Evolutionary conservation across 2,797 vertebrate genomes (phyloP), one percentile per base, ranked within the genome.

Genomic region (Chloroceryle amazona): DNA sequence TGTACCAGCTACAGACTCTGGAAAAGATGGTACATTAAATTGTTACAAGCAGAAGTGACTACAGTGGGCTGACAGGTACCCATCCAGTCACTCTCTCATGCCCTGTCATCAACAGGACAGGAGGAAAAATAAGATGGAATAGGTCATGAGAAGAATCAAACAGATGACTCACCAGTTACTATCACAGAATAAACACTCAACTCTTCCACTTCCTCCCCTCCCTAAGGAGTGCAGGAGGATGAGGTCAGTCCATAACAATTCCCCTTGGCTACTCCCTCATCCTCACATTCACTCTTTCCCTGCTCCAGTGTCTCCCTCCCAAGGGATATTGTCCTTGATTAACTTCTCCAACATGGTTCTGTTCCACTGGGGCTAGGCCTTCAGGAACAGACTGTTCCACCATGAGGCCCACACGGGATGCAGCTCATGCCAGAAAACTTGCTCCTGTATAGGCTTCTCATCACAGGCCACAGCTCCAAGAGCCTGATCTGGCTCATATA

Each of bases 381-480:
- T 52, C 61, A 58, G 25, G 31, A 78, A 51, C 25, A 52, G 33
- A 47, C 6, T 23, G 28, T 13, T 58, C 42, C 15, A 29, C 28
- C 44, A 31, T 3, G 6, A 12, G n/a, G 42, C 35, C 12, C 35
- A 19, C 28, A 54, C 0, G 0, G 25, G n/a, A 26, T 5, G 4
- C 31, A 33, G 21, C 1, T 61, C 33, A 65, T 81, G 11, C 6
- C 10, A 33, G 39, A 51, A 85, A 66, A 74, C 5, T 10, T 39
- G 29, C 18, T 31, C 10, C 19, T 44, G 5, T 14, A 20, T 23
- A 3, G 37, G 29, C 4, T 57, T 19, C n/a, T 11, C 14, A 62
- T 25, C 10, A 15, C 0, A 33, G 35, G 29, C 9, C 1, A 1
- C 0, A 0, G n/a, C 23, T 79, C 8, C 4, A 58, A 31, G 0